Evolutionary conservation across 2,797 vertebrate genomes (phyloP).

Genomic region (Sebastes trivittatus): DNA sequence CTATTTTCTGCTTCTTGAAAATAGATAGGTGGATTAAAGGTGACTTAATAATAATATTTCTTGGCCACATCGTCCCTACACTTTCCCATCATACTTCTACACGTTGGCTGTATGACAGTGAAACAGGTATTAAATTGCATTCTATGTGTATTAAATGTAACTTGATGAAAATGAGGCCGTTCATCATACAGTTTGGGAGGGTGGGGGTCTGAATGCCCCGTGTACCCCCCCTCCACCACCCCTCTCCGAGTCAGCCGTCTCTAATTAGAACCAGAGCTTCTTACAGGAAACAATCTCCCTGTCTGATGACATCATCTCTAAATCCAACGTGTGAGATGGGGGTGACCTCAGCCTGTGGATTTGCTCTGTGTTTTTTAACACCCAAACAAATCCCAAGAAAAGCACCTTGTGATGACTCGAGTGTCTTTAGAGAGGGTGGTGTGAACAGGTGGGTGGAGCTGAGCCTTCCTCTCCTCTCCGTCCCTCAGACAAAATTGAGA

Average conservation of each 20-base stretch:
- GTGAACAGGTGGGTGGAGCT: conserved; percentile 50
- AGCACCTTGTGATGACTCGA: conserved; percentile 55
- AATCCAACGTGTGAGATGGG: conserved; percentile 62
- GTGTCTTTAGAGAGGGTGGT: conserved; percentile 46
- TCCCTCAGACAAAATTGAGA: neutral
- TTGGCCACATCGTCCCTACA: neutral
- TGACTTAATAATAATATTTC: neutral
- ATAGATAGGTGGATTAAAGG: neutral
- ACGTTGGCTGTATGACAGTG: neutral
- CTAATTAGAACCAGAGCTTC: conserved; percentile 77
- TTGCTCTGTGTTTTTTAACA: conserved; percentile 66
- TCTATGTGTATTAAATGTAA: neutral
- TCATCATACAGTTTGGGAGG: neutral
- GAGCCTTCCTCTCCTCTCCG: conserved; percentile 10
- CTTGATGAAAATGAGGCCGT: neutral
- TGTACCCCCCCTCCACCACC: neutral
- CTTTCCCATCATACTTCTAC: neutral
- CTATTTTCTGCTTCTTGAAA: neutral
- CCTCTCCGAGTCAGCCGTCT: conserved; percentile 38
- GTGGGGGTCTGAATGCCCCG: conserved; percentile 34
- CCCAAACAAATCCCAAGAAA: conserved; percentile 66
- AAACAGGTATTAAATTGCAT: neutral
- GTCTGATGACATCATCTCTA: conserved; percentile 75
- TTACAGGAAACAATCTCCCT: conserved; percentile 78
- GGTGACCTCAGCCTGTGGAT: conserved; percentile 72